Base-by-base conservation (phyloP, 2,888 invertebrate species). In the Meteorus colon region DNA sequence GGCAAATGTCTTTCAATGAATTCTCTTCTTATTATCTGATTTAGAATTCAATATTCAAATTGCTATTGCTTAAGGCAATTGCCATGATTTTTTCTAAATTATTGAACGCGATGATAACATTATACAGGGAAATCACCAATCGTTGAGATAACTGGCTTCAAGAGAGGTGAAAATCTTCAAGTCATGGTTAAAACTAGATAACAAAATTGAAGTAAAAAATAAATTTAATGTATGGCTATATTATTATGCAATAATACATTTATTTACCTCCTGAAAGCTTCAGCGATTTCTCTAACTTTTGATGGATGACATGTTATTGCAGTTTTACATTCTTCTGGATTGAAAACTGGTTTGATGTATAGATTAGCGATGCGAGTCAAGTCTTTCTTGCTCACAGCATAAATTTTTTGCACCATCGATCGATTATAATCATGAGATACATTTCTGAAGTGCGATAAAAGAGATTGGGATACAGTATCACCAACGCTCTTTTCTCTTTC, bases 401-500 rank as follows among this genome's bases (percentile, higher is more conserved):
- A 92, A 73, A 96, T 92, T 66, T 92, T 91, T 76, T 92, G 90
- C 19, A 96, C 92, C 80, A 95, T 90, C 82, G 87, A 94, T 93
- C 92, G 93, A 90, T 94, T 94, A 84, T 94, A 94, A 77, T 92
- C 91, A 19, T 92, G 92, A 6, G 93, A 92, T 0, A 94, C 92
- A 27, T 92, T 91, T 81, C 94, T 92, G 84, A 96, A 93, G 86
- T 95, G 95, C 69, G 94, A 93, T 72, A 94, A 88, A n/a, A 97
- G 90, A 0, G 96, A 95, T 83, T 95, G 92, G 48, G 90, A 88
- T 31, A 96, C 94, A 29, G 95, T 92, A 84, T 94, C 93, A 0
- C 95, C 93, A 14, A 96, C 93, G 75, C 94, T 95, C 86, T 95
- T 95, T 89, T 96, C 96, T 80, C 93, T 91, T 82, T 95, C 94